Base-by-base conservation (phyloP, 1,140 invertebrate species). In the Ephestia elutella region DNA sequence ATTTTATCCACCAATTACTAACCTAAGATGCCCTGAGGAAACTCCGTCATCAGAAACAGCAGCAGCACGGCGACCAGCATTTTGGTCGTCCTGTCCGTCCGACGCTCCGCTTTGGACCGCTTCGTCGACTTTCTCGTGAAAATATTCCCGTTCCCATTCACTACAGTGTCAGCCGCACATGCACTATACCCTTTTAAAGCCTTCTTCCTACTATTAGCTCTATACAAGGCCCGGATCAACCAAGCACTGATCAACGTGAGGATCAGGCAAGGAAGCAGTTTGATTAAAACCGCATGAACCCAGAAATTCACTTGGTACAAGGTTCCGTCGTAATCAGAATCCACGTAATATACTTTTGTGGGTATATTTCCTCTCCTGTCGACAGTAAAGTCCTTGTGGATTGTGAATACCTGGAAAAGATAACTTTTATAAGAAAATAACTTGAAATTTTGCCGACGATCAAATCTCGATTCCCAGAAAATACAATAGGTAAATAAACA, bases 1-100 rank as follows among this genome's bases (percentile, higher is more conserved):
- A 25, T 7, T 25, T 7, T 25, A 25, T 3, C 21, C 21, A 25
- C 7, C 21, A 3, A 44, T 50, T 18, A 60, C 82, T 65, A 44
- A 87, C 85, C 85, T 58, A 87, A 66, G 53, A 87, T 87, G 8
- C 85, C 85, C 62, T 87, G 85, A 0, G 85, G 85, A 32, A 87
- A 86, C 62, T 87, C 85, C 5, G 85, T 87, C 18, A 87, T 54
- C 5, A 87, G 61, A 68, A 98, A 98, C 0, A 97, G 90, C 0
- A 96, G 82, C 0, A 98, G 89, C 0, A 98, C 94, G 0, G 96
- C 96, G 0, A 98, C 91, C 15, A 98, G 89, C 93, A 99, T 97
- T 59, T 93, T 92, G 0, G 97, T 98, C 0, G 97, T 98, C 35
- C 95, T 90, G 78, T 97, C 95, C 0, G 94, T 93, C 53, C 94